phyloP scores from a whole-genome alignment of 2,113 vertebrate species.

The Megaceryle torquata region DNA sequence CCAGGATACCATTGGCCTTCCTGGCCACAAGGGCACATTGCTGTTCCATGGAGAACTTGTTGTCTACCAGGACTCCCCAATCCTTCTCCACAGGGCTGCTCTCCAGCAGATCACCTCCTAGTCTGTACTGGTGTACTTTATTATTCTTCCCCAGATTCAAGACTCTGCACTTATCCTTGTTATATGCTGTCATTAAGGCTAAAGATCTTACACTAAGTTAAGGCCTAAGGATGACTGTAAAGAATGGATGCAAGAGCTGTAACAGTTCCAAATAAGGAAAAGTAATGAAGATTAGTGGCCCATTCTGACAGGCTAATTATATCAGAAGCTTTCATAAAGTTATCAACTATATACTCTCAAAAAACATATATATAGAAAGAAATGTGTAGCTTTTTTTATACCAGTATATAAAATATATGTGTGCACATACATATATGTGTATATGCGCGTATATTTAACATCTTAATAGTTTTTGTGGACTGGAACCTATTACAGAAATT shows the following conservation, averaged over 20 bases:
- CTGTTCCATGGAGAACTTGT: no score
- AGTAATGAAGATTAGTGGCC: background rate
- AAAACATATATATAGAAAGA: fast-evolving
- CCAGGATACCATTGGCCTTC: no score
- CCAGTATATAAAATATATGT: background rate
- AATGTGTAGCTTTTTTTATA: background rate
- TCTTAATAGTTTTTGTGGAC: background rate
- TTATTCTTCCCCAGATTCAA: no score
- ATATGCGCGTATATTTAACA: background rate
- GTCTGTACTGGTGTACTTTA: no score
- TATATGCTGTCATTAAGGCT: background rate
- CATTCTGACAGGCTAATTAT: background rate
- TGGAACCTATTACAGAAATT: background rate
- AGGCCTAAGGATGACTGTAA: background rate
- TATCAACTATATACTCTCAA: background rate
- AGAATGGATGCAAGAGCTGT: background rate
- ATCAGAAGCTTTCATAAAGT: background rate
- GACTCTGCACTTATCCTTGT: no score
- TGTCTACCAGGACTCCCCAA: no score
- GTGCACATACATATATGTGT: background rate
- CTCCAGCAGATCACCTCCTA: no score
- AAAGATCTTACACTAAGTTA: background rate
- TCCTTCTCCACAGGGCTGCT: no score
- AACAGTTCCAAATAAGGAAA: background rate
- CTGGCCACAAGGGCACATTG: no score